Conservation (phyloP, 2,888 invertebrate genomes). For the Protodeltote pygarga region DNA sequence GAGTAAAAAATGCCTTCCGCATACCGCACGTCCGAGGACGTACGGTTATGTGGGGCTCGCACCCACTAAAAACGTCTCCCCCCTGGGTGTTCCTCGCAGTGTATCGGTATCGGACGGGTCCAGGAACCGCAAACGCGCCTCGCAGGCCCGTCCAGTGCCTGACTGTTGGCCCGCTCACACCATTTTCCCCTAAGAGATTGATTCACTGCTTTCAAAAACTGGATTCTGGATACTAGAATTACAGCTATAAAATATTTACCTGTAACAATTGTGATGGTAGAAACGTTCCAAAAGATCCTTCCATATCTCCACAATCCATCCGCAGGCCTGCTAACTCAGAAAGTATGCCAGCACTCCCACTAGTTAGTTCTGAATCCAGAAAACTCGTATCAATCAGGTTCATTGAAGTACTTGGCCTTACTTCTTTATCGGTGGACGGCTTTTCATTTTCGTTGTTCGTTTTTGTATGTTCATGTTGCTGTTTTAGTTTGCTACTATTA, state of each 20-base stretch:
- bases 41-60: too few relatives aligned
- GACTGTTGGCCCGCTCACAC: too few relatives aligned
- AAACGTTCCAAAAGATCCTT: conserved; percentile 74
- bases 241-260: conserved; percentile 61
- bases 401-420: conserved; percentile 55
- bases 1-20: too few relatives aligned
- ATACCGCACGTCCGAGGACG: too few relatives aligned
- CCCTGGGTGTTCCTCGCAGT: too few relatives aligned
- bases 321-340: conserved; percentile 76
- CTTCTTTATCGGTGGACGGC: conserved; percentile 47
- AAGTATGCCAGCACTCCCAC: conserved; percentile 53
- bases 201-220: too few relatives aligned
- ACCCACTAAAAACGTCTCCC: too few relatives aligned
- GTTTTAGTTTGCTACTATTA: conserved; percentile 60
- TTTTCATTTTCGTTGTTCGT: conserved; percentile 52
- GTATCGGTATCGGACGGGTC: too few relatives aligned
- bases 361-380: conserved; percentile 47
- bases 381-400: conserved; percentile 73
- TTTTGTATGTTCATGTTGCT: conserved; percentile 51
- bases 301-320: conserved; percentile 69
- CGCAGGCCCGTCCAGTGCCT: too few relatives aligned
- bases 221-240: too few relatives aligned
- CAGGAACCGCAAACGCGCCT: too few relatives aligned
- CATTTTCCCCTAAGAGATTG: too few relatives aligned
- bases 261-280: conserved; percentile 84